A percentile compares a stretch with the other conserved stretches of the same genome.
Evolutionary conservation across 2,888 invertebrate species (phyloP).

Genomic region (Cephalotes varians): DNA sequence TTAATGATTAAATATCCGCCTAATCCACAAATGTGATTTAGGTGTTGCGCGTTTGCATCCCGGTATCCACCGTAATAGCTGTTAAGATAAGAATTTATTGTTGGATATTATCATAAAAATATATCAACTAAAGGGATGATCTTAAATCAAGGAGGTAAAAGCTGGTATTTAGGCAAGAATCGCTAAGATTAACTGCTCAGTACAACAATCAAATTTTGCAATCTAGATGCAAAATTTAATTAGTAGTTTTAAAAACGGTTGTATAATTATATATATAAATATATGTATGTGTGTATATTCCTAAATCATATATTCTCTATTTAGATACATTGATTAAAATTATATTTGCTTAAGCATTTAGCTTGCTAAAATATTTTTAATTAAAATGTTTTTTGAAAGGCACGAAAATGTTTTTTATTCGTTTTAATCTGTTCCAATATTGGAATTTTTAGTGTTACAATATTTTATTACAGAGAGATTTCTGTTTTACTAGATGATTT

Average conservation of each 20-base stretch:
- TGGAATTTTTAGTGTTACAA: background rate
- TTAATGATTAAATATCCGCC: conserved; percentile 34
- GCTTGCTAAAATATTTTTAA: background rate
- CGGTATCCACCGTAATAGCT: conserved; percentile 45
- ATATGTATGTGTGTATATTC: background rate
- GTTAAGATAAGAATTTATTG: conserved; percentile 61
- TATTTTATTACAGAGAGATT: background rate
- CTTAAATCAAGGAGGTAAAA: conserved; percentile 59
- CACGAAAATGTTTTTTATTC: background rate
- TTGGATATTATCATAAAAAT: conserved; percentile 54
- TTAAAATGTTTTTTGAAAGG: background rate
- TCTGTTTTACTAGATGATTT: background rate
- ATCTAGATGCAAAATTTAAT: background rate
- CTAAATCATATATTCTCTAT: background rate
- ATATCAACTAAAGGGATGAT: conserved; percentile 17
- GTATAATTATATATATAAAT: background rate
- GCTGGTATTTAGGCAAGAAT: background rate
- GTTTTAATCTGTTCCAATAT: conserved; percentile 5
- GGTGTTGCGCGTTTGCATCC: conserved; percentile 18
- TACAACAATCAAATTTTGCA: background rate
- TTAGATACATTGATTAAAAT: background rate
- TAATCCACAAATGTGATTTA: conserved; percentile 14
- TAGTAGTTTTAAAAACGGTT: background rate
- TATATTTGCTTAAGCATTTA: background rate
- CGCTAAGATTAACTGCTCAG: background rate